A percentile compares a stretch with the other conserved stretches of the same genome.
Conservation (phyloP, 2,113 vertebrate genomes). For the Spizaetus ornatus region DNA sequence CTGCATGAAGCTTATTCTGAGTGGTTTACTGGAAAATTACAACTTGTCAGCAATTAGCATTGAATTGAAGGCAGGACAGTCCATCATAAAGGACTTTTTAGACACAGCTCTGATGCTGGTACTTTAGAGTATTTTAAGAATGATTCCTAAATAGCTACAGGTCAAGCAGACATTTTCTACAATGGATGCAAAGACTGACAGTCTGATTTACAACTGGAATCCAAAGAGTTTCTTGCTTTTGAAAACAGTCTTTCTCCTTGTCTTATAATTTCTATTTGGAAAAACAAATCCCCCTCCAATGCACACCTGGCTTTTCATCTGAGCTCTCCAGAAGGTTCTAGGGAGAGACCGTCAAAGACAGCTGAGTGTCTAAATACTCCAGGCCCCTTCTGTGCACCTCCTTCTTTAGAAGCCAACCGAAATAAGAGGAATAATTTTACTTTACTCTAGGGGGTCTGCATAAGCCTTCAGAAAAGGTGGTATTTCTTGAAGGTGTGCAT, state of each 20-base stretch:
- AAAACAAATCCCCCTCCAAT: background rate
- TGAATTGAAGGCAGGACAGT: background rate
- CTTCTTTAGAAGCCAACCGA: background rate
- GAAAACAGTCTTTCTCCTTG: background rate
- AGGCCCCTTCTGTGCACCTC: background rate
- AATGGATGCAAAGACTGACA: background rate
- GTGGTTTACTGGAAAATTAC: slow-evolving; percentile 19
- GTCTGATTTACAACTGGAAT: background rate
- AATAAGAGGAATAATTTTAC: background rate
- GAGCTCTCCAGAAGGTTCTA: background rate
- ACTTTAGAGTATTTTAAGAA: slow-evolving; percentile 13
- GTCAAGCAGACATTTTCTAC: background rate
- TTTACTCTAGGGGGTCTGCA: background rate
- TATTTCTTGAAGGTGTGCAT: background rate
- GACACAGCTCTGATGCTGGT: background rate
- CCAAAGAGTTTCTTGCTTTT: background rate
- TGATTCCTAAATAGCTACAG: background rate
- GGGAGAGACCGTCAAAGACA: background rate
- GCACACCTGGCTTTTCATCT: slow-evolving; percentile 12
- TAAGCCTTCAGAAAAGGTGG: background rate
- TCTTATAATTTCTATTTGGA: background rate
- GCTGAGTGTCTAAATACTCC: background rate
- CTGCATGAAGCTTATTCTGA: background rate
- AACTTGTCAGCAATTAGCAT: slow-evolving; percentile 19
- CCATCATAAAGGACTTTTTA: background rate